phyloP scores from a whole-genome alignment of 2,888 invertebrate species.

The Brachyopa scutellaris region DNA sequence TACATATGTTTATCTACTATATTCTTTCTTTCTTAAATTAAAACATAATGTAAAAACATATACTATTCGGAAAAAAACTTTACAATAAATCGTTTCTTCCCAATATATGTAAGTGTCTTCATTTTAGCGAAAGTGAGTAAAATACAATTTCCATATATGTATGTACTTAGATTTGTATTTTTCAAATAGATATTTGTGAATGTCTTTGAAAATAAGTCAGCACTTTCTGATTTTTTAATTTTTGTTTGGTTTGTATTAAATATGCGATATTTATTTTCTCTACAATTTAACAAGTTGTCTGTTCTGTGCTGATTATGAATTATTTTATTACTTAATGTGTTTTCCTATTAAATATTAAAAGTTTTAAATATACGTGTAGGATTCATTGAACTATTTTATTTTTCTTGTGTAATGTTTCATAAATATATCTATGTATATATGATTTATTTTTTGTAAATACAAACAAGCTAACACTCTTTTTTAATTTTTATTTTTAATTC shows the following conservation, averaged over 20 bases:
- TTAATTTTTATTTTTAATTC: constrained; percentile 19
- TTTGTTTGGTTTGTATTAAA: background rate
- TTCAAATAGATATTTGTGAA: background rate
- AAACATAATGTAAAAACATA: constrained; percentile 18
- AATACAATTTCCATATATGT: background rate
- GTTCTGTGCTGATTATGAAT: constrained; percentile 2
- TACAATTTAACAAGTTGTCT: constrained; percentile 4
- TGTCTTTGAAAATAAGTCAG: constrained; percentile 21
- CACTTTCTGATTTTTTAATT: constrained; percentile 9
- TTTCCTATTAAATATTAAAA: constrained; percentile 21
- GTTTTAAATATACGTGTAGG: constrained; percentile 31
- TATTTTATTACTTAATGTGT: constrained; percentile 22
- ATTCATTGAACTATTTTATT: constrained; percentile 37
- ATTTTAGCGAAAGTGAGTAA: constrained; percentile 13
- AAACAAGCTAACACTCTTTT: constrained; percentile 47
- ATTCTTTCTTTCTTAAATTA: constrained; percentile 2
- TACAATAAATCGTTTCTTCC: constrained; percentile 18
- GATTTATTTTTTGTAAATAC: constrained; percentile 47
- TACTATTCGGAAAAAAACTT: constrained; percentile 3
- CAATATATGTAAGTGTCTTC: background rate
- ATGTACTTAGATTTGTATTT: background rate
- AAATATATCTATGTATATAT: constrained; percentile 41
- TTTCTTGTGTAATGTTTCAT: constrained; percentile 24
- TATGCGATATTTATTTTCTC: background rate
- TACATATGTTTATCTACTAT: too few relatives aligned